Base-by-base conservation (phyloP, 2,888 invertebrate species). In the Acanthopleura granulata region DNA sequence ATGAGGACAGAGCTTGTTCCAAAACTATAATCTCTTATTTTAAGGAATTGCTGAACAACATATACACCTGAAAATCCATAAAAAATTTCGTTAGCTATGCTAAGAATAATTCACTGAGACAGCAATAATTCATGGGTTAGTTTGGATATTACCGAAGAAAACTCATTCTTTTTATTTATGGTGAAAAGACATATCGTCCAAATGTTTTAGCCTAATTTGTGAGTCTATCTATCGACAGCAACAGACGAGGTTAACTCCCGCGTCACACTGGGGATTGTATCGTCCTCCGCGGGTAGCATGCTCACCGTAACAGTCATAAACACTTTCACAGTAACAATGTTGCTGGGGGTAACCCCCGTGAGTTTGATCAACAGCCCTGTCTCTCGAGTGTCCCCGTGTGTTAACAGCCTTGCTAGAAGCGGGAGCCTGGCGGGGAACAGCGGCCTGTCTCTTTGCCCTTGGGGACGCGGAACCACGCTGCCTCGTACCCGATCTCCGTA, bases 261-360 rank as follows among this genome's bases (percentile, higher is more conserved):
- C 1, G 29, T 66, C 66, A 66, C 66, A 66, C 25, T 66, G 66
- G 6, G 66, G 66, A 27, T 66, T 3, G 29, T 66, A 66, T 27
- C 66, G 9, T 25, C 66, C 66, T 6, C 66, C 66, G 6, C 66
- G 18, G 16, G 66, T 27, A 18, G 22, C 16, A 27, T 18, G 27
- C 14, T 18, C 27, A 22, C 66, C 66, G 25, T 66, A 12, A 25
- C 66, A 66, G 29, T 66, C 66, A 18, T 25, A 66, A 66, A 6
- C 22, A 66, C 66, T 66, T 27, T 66, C 66, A 66, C 66, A 66
- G 66, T 66, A 66, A 66, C 66, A 66, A 1, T 66, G 4, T 6
- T 27, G 3, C 18, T 25, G 22, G 57, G 3, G 4, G 18, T 22
- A 22, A 22, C 57, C 57, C 40, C 40, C 40, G 57, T 57, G 3